Base-by-base conservation (phyloP, 2,888 invertebrate species). In the Diarsia brunnea region DNA sequence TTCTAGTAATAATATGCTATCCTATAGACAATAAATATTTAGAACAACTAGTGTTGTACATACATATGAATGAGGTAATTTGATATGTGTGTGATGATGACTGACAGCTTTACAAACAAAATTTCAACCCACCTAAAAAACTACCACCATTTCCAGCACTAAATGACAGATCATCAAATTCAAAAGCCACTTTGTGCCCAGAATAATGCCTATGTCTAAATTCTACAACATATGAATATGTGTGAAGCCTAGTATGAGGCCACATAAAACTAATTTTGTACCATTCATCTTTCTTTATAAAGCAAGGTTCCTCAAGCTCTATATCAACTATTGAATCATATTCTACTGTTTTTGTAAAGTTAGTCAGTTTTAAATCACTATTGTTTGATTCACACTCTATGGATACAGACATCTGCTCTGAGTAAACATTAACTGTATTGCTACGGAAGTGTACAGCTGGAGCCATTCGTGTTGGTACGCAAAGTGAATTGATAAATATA, bases 241-340 rank as follows among this genome's bases (percentile, higher is more conserved):
- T 84, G 69, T 91, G 90, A 82, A 89, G 92, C 72, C 89, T 90
- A 80, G 93, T 91, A 72, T 86, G 87, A 45, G 95, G 95, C 97
- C 97, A 97, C 47, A 87, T 87, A 88, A 97, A 95, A 78, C 89
- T 92, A 67, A 97, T 93, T 90, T 92, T 94, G 81, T 96, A 96
- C 96, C 95, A 96, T 69, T 93, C 91, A 86, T 95, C 93, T 88
- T 94, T 95, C 86, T 94, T 94, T 43, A 97, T 90, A 78, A 96
- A 93, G 83, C 94, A 93, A 21, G 96, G 95, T 79, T 96, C 94
- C 66, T 90, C 88, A 51, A 97, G 91, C 73, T 94, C 92, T 80
- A 97, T 93, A 74, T 94, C 93, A 81, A 96, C 92, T 79, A 93
- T 89, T 63, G 95, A 93, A 88, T 96, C 95, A 92, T 95, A 96